Evolutionary conservation across 1,140 invertebrate genomes (phyloP), one percentile per base, ranked within the genome.

Genomic region (Leptinotarsa undecemlineata): DNA sequence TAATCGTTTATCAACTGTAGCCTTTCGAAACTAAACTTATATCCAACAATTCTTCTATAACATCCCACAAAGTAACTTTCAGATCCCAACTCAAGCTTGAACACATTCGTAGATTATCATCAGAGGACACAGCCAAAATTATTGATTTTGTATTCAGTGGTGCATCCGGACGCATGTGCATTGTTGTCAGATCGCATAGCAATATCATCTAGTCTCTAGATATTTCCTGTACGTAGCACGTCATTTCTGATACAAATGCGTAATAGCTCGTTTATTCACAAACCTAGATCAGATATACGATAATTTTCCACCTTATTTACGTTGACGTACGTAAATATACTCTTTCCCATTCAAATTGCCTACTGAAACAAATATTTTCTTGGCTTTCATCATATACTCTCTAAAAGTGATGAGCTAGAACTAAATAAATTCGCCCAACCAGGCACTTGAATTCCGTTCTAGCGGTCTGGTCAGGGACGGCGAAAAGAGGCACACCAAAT

Each of bases 61-160:
- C 33, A 2, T 42, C 33, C 33, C 11, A 42, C 33, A 42, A 42
- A 42, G 11, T 19, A 57, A 57, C 51, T 57, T 57, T 19, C 51
- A 57, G n/a, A 3, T 17, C 14, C 15, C 15, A 1, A 57, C 17
- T 57, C 17, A 4, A 57, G 15, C n/a, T 3, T 57, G 51, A 57
- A 57, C n/a, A 57, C 5, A 57, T 57, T 57, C 51, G 17, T 11
- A 42, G 33, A 23, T 23, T 42, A 11, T 11, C 33, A 42, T 23
- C 63, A 66, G 42, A 68, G 66, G 42, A 68, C 42, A 68, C 23
- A 68, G 23, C 42, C 23, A 19, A 20, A 48, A 26, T 69, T 82
- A 82, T 82, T 81, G 81, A 82, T 82, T 82, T 78, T 76, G 69
- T 75, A 79, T 81, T 80, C 21, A 69, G 48, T 21, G 68, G 57